Percentiles rank a stretch among this genome's conserved stretches.
phyloP scores from a whole-genome alignment of 2,888 invertebrate species.

The Willowsia nigromaculata region DNA sequence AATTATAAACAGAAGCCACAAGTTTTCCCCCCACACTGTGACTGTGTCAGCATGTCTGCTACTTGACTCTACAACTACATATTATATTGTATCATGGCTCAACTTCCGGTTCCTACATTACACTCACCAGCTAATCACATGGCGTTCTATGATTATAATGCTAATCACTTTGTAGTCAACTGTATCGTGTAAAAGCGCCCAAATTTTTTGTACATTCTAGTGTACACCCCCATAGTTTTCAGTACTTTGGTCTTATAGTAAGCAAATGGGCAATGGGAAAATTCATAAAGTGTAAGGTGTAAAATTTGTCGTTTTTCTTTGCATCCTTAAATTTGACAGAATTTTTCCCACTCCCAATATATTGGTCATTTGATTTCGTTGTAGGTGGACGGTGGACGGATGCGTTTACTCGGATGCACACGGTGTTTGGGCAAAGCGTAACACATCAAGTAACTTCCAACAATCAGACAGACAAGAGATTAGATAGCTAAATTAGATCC shows the following conservation, averaged over 20 bases:
- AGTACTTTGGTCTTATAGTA: too few species aligned
- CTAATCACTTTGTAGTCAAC: slow-evolving; percentile 56
- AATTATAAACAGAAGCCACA: slow-evolving; percentile 26
- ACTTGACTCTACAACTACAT: background rate
- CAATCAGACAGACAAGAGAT: slow-evolving; percentile 24
- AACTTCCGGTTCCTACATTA: slow-evolving; percentile 64
- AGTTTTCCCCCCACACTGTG: slow-evolving; percentile 41
- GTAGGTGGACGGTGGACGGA: too few species aligned
- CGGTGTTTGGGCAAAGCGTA: background rate
- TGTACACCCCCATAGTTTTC: background rate
- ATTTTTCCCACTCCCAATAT: too few species aligned
- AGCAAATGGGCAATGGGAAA: background rate
- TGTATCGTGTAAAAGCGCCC: background rate
- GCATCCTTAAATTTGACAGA: too few species aligned
- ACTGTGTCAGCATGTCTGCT: slow-evolving; percentile 35
- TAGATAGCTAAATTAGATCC: slow-evolving; percentile 57
- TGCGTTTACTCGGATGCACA: background rate
- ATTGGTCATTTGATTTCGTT: too few species aligned
- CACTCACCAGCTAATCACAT: slow-evolving; percentile 44
- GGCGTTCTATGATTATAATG: slow-evolving; percentile 42
- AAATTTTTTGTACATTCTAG: background rate
- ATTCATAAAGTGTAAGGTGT: too few species aligned
- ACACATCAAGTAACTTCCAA: background rate
- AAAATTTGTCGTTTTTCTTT: too few species aligned
- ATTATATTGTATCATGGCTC: background rate